Evolutionary conservation across 2,888 invertebrate species (phyloP).

Genomic region (Zygaena filipendulae): DNA sequence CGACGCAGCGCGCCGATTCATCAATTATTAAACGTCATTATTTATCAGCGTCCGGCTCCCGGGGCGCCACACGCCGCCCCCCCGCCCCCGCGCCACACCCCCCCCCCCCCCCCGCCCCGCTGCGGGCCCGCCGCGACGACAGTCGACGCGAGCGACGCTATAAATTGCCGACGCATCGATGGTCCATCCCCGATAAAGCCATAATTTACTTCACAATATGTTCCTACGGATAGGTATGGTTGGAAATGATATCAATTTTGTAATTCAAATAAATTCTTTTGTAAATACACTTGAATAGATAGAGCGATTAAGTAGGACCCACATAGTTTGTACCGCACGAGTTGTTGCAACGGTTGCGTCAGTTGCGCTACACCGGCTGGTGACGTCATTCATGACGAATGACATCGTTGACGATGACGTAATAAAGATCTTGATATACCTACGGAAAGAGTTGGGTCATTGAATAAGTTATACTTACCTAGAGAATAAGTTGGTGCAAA

Average conservation of each 20-base stretch:
- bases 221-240: conserved; percentile 1
- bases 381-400: too few species aligned
- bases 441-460: too few species aligned
- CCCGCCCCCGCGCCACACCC: conserved; percentile 13
- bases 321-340: too few species aligned
- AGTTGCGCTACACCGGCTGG: too few species aligned
- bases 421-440: too few species aligned
- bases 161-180: conserved; percentile 31
- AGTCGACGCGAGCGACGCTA: conserved; percentile 15
- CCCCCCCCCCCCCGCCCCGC: conserved; percentile 5
- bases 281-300: too few species aligned
- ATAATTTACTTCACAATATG: conserved; percentile 41
- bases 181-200: conserved; percentile 37
- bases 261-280: too few species aligned
- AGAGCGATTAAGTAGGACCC: too few species aligned
- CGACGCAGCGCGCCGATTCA: conserved; percentile 37
- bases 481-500: too few species aligned
- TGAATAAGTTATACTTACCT: too few species aligned
- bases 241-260: conserved; percentile 2
- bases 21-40: conserved; percentile 60
- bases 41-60: conserved; percentile 26
- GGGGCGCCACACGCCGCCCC: conserved; percentile 14
- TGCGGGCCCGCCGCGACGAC: conserved; percentile 14
- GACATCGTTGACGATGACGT: too few species aligned
- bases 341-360: too few species aligned